These are phyloP conservation scores for Pentalonia nigronervosa DNA, from an alignment of 1,140 invertebrate species.

Conservation along the genomic window DNA sequence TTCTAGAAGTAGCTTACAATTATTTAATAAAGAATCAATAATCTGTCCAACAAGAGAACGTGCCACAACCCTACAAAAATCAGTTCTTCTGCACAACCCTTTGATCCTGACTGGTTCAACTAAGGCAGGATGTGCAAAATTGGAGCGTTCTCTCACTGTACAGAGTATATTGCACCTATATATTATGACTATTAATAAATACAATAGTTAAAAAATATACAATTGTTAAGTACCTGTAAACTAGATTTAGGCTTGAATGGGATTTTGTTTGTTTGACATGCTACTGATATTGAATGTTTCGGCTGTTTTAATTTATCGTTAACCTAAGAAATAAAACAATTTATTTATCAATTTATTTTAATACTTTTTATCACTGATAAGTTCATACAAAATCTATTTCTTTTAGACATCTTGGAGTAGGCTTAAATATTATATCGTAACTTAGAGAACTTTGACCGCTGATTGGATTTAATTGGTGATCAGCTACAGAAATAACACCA, in stretches of 20 bases:
- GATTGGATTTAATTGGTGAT: not conserved
- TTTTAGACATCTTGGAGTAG: not conserved
- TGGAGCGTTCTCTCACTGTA: not conserved
- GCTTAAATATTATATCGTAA: constrained; percentile 41
- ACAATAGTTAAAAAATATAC: not conserved
- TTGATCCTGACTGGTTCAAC: not conserved
- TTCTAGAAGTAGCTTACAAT: not conserved
- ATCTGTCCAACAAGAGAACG: not conserved
- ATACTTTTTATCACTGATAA: not conserved
- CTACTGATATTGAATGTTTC: constrained; percentile 2
- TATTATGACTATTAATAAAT: not conserved
- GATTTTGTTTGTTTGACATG: constrained; percentile 30
- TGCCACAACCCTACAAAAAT: not conserved
- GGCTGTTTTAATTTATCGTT: not conserved
- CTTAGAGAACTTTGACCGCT: constrained; percentile 39
- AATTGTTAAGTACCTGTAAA: constrained; percentile 39
- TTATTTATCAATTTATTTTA: not conserved
- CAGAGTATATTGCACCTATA: not conserved
- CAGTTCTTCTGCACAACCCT: too few species aligned
- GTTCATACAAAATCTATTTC: constrained; percentile 12
- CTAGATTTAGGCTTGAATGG: not conserved
- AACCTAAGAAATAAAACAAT: not conserved
- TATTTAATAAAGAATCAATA: not conserved
- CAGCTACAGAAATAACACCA: not conserved
- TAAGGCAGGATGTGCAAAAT: not conserved